Percentiles rank a stretch among this genome's conserved stretches.
Conservation (phyloP, 1,140 invertebrate species). For the Drosophila nannoptera region DNA sequence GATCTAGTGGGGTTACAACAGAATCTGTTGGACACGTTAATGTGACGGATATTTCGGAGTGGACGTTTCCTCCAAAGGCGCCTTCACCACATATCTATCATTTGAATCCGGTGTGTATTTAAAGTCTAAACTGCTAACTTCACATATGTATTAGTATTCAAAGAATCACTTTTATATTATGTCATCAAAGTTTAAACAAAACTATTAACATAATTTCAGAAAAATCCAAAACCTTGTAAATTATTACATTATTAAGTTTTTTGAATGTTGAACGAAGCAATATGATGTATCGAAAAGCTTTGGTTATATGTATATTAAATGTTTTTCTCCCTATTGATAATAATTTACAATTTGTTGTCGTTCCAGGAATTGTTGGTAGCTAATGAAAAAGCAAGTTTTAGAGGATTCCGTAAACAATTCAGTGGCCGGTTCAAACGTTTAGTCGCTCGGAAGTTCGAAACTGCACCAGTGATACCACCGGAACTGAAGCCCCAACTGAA, state of each 20-base stretch:
- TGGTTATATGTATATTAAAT: too few relatives aligned
- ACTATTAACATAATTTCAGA: too few relatives aligned
- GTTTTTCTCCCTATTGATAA: too few relatives aligned
- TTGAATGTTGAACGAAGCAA: too few relatives aligned
- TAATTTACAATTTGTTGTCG: slow-evolving; percentile 41
- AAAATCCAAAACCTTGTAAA: too few relatives aligned
- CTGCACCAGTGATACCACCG: slow-evolving; percentile 90
- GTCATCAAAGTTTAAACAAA: too few relatives aligned
- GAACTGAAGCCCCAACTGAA: slow-evolving; percentile 92
- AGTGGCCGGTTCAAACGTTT: slow-evolving; percentile 89
- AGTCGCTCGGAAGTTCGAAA: slow-evolving; percentile 88
- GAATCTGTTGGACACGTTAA: slow-evolving; percentile 34
- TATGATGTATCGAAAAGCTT: too few relatives aligned
- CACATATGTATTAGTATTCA: too few relatives aligned
- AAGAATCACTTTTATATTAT: too few relatives aligned
- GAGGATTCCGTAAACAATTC: slow-evolving; percentile 89
- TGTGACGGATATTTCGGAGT: slow-evolving; percentile 78
- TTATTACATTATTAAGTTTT: too few relatives aligned
- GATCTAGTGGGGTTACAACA: slow-evolving; percentile 44
- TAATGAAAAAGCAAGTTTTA: slow-evolving; percentile 86
- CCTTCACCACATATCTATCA: slow-evolving; percentile 85
- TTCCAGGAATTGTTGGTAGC: slow-evolving; percentile 88
- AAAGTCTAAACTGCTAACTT: neutral
- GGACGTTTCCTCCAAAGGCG: slow-evolving; percentile 88
- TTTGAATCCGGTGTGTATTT: slow-evolving; percentile 84